Conservation (phyloP, 2,888 invertebrate species). For the Bembecia ichneumoniformis region DNA sequence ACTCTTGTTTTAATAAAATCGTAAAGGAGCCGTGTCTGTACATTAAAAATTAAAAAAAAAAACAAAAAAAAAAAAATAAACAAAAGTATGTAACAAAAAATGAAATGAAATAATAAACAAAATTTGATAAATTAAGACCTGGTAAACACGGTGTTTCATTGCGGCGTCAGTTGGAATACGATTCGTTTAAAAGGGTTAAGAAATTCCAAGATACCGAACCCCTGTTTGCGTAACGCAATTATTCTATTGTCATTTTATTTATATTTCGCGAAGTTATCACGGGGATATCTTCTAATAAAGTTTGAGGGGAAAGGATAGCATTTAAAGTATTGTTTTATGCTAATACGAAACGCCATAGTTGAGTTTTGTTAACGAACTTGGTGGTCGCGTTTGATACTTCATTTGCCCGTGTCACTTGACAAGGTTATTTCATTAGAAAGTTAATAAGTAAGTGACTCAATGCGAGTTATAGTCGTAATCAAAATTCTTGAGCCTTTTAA, state of each 20-base stretch:
- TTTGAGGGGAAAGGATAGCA: slow-evolving; percentile 44
- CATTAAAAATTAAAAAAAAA: too few species aligned
- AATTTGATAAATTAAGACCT: not conserved
- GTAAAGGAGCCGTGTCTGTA: too few species aligned
- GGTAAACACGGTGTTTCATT: not conserved
- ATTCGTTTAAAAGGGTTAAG: slow-evolving; percentile 4
- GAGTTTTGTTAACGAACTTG: not conserved
- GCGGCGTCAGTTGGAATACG: not conserved
- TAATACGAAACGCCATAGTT: slow-evolving; percentile 44
- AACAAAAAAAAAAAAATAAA: too few species aligned
- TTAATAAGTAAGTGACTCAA: not conserved
- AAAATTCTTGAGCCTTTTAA: too few species aligned
- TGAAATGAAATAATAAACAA: too few species aligned
- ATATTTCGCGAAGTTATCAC: slow-evolving; percentile 59
- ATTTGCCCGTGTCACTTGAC: not conserved
- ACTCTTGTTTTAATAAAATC: too few species aligned
- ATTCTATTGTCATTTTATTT: slow-evolving; percentile 67
- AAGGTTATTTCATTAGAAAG: not conserved
- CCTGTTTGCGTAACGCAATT: slow-evolving; percentile 47
- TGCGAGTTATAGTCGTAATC: too few species aligned
- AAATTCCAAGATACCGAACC: slow-evolving; percentile 8
- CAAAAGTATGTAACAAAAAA: too few species aligned
- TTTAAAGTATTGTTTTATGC: slow-evolving; percentile 67
- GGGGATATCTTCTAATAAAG: slow-evolving; percentile 60
- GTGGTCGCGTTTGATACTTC: not conserved